Base-by-base conservation (phyloP, 2,113 vertebrate species). In the Calyptommatus sinebrachiatus region DNA sequence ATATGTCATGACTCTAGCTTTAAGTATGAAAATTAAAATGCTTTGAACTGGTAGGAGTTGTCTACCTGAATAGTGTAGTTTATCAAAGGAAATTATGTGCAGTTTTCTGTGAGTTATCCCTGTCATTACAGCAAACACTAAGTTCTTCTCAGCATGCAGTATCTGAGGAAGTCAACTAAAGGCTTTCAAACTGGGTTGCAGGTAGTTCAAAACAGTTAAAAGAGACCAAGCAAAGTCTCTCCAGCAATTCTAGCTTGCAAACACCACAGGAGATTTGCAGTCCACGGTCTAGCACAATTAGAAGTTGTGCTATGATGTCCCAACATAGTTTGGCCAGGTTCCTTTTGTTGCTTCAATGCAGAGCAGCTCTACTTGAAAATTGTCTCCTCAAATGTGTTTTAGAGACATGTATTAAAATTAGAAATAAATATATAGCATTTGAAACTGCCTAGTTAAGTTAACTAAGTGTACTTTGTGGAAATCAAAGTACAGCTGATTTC, bases 1-100 rank as follows among this genome's bases (percentile, higher is more conserved):
- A 61, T 69, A 41, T 45, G 20, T 22, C 26, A 60, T 7, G 69
- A 7, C 66, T 48, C 26, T 75, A 29, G 22, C 28, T 75, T 46
- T 46, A 69, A 21, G 35, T 63, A 20, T 79, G 65, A 57, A 75
- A 68, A 60, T n/a, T 26, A 74, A 60, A 75, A 29, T 29, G 66
- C 16, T 29, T 68, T 75, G 31, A 69, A 69, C 5, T 46, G 65
- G 29, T 22, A 61, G 35, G 26, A 69, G 18, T 29, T 61, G 63
- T 69, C 41, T 46, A 61, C 50, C 72, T 60, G 26, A 81, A 81
- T 68, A 24, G 20, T 75, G 74, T 69, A 75, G 74, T 69, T n/a
- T 75, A 69, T 75, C 66, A 57, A 41, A 68, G 31, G 50, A 75
- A 50, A 35, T 18, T 68, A 7, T 46, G 60, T 71, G 50, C 31